phyloP scores from a whole-genome alignment of 2,797 vertebrate species.

The Periophthalmus magnuspinnatus region DNA sequence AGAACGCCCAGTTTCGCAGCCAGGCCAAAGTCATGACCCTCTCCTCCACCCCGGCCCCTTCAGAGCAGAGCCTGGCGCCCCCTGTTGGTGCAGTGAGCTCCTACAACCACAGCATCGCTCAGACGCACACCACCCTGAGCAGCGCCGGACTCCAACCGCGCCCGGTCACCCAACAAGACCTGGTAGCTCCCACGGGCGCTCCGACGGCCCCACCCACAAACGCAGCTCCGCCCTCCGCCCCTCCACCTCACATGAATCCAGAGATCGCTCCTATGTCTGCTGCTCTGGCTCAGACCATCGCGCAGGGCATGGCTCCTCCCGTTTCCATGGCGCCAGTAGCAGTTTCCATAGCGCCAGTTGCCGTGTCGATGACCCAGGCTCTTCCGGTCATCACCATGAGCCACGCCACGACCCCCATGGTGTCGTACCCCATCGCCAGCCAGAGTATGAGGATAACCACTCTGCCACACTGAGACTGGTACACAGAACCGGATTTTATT shows the following conservation, averaged over 20 bases:
- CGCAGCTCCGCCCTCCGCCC: slow-evolving; percentile 81
- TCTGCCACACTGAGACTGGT: slow-evolving; percentile 88
- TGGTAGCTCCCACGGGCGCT: slow-evolving; percentile 85
- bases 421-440: slow-evolving; percentile 95
- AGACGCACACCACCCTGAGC: slow-evolving; percentile 98
- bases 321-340: slow-evolving; percentile 96
- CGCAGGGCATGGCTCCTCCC: slow-evolving; percentile 92
- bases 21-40: slow-evolving; percentile 96
- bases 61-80: slow-evolving; percentile 88
- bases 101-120: slow-evolving; percentile 96
- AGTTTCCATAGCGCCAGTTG: slow-evolving; percentile 93
- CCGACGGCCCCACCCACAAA: slow-evolving; percentile 84
- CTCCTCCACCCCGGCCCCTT: slow-evolving; percentile 86
- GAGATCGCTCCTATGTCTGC: slow-evolving; percentile 93
- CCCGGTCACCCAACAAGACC: slow-evolving; percentile 89
- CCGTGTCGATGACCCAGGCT: slow-evolving; percentile 93
- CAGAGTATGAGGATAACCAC: slow-evolving; percentile 98
- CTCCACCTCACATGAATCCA: slow-evolving; percentile 87
- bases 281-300: slow-evolving; percentile 93
- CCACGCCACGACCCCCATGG: slow-evolving; percentile 94
- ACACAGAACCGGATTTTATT: too few species aligned
- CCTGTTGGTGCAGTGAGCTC: slow-evolving; percentile 90
- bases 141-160: slow-evolving; percentile 92
- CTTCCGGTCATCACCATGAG: slow-evolving; percentile 94
- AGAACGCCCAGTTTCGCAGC: slow-evolving; percentile 95